phyloP scores from a whole-genome alignment of 2,888 invertebrate genomes.

The Drosophila nr. perissopoda region DNA sequence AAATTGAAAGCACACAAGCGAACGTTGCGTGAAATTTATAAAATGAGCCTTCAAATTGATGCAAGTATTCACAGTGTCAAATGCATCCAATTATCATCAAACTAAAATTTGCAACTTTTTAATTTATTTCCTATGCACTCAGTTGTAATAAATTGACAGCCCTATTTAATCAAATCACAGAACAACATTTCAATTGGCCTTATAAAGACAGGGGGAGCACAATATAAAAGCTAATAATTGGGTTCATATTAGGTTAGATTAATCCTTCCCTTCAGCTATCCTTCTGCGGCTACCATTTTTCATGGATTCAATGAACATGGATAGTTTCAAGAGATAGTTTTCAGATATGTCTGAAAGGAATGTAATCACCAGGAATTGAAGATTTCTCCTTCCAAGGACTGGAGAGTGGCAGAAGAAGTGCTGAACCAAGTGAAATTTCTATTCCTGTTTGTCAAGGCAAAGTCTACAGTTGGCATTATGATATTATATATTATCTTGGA shows the following conservation, averaged over 20 bases:
- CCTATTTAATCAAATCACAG: neutral
- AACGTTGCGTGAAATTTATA: slow-evolving; percentile 39
- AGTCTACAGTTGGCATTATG: neutral
- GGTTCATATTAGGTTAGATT: neutral
- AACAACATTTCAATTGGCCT: neutral
- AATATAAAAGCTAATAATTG: too few species aligned
- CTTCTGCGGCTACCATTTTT: neutral
- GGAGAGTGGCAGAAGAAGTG: neutral
- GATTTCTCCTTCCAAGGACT: neutral
- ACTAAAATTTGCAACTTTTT: slow-evolving; percentile 16
- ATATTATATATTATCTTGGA: neutral
- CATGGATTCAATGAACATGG: neutral
- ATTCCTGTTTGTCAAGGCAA: neutral
- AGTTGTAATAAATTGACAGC: neutral
- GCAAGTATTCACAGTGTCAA: slow-evolving; percentile 3
- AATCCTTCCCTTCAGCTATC: neutral
- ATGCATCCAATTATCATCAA: slow-evolving; percentile 30
- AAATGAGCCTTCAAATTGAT: slow-evolving; percentile 41
- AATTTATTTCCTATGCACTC: slow-evolving; percentile 5
- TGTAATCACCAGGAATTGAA: accelerated
- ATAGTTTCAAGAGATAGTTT: neutral
- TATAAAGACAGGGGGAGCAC: neutral
- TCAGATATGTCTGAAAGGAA: neutral
- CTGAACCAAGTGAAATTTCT: neutral
- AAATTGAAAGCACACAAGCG: slow-evolving; percentile 35